Evolutionary conservation across 2,888 invertebrate genomes (phyloP).

Genomic region (Scotopteryx bipunctaria): DNA sequence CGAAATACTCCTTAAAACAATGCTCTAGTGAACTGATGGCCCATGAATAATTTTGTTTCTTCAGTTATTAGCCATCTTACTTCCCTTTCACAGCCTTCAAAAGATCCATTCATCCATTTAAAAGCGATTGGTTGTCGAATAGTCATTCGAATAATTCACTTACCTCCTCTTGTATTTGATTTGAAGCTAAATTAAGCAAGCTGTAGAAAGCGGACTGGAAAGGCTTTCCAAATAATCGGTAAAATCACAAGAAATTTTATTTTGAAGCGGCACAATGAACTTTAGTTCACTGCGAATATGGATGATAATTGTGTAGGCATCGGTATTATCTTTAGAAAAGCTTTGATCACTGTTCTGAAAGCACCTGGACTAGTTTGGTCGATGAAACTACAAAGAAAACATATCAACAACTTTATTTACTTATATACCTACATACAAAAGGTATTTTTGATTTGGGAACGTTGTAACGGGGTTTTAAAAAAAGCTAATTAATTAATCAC

Average conservation of each 20-base stretch:
- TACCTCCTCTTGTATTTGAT: slow-evolving; percentile 43
- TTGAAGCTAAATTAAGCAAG: slow-evolving; percentile 42
- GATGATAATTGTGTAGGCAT: slow-evolving; percentile 3
- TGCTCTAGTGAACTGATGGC: too few species aligned
- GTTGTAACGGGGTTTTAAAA: too few species aligned
- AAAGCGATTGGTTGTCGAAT: slow-evolving; percentile 33
- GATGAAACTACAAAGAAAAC: slow-evolving; percentile 25
- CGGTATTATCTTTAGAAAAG: background rate
- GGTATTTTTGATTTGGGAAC: too few species aligned
- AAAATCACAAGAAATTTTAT: slow-evolving; percentile 24
- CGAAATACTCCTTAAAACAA: too few species aligned
- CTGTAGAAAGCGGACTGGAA: slow-evolving; percentile 42
- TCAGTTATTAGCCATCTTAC: background rate
- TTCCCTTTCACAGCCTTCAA: slow-evolving; percentile 4
- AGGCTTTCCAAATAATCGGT: slow-evolving; percentile 41
- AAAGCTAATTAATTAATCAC: too few species aligned
- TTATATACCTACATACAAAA: background rate
- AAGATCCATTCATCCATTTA: slow-evolving; percentile 18
- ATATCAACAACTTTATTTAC: background rate
- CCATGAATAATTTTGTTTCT: background rate
- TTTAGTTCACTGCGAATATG: slow-evolving; percentile 1
- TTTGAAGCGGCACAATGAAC: slow-evolving; percentile 12
- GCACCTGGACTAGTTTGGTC: slow-evolving; percentile 25
- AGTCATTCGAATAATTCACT: slow-evolving; percentile 36
- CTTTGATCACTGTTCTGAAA: slow-evolving; percentile 54